phyloP scores from a whole-genome alignment of 2,888 invertebrate species.

The Cerastoderma edule region DNA sequence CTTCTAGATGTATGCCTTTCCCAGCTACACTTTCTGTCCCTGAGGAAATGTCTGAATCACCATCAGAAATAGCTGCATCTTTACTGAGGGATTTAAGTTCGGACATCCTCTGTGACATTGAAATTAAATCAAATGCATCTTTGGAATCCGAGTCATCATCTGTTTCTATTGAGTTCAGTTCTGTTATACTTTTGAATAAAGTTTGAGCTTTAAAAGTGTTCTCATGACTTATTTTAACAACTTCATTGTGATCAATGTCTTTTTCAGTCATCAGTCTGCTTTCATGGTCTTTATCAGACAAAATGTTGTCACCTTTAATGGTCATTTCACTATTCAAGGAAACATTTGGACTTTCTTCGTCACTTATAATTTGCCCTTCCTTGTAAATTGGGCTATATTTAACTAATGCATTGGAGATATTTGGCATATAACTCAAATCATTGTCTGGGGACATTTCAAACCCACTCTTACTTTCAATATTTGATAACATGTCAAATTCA shows the following conservation, averaged over 20 bases:
- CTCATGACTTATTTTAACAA: no score
- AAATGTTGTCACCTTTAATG: no score
- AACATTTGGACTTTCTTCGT: no score
- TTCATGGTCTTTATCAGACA: no score
- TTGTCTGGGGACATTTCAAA: neutral
- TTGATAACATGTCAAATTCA: slow-evolving; percentile 4
- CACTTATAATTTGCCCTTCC: no score
- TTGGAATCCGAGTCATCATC: slow-evolving; percentile 46
- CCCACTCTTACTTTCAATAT: neutral
- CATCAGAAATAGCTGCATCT: slow-evolving; percentile 25
- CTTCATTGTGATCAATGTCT: no score
- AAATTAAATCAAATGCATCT: slow-evolving; percentile 39
- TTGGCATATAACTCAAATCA: neutral
- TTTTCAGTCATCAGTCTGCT: no score
- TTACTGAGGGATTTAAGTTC: slow-evolving; percentile 34
- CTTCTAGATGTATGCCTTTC: neutral
- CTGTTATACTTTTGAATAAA: slow-evolving; percentile 53
- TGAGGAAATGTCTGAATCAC: slow-evolving; percentile 21
- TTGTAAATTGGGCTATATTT: no score
- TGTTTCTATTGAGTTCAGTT: slow-evolving; percentile 55
- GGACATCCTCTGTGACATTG: slow-evolving; percentile 38
- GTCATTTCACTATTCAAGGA: no score
- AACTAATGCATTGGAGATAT: neutral
- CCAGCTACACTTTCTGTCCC: neutral
- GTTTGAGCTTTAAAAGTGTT: neutral